Percentiles rank a stretch among this genome's conserved stretches.
phyloP scores from a whole-genome alignment of 1,140 invertebrate species.

The Pissodes strobi region DNA sequence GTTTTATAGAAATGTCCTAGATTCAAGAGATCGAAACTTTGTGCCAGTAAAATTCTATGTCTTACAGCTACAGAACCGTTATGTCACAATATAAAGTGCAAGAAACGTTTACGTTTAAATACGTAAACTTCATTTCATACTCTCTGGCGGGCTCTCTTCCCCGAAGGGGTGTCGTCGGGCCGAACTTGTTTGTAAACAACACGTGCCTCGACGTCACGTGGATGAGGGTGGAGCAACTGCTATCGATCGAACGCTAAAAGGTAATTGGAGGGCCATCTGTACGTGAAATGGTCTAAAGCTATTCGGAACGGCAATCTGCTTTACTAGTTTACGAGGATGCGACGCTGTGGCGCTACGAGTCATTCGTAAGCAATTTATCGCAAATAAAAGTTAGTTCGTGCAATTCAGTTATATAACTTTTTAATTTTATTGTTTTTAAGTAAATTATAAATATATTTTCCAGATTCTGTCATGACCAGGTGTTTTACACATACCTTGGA shows the following conservation, averaged over 20 bases:
- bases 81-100: no score
- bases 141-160: neutral
- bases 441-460: no score
- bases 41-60: no score
- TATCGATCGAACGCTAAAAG: slow-evolving; percentile 23
- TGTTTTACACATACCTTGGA: no score
- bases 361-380: neutral
- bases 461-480: no score
- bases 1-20: no score
- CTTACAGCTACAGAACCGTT: no score
- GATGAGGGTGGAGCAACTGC: slow-evolving; percentile 11
- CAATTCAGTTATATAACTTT: neutral
- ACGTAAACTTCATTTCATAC: no score
- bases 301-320: slow-evolving; percentile 13
- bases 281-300: slow-evolving; percentile 22
- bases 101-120: no score
- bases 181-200: slow-evolving; percentile 29
- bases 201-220: slow-evolving; percentile 28
- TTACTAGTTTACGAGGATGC: slow-evolving; percentile 20
- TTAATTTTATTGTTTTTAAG: no score
- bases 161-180: slow-evolving; percentile 15
- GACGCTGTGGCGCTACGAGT: slow-evolving; percentile 10
- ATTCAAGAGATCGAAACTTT: no score
- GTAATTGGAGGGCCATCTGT: slow-evolving; percentile 35
- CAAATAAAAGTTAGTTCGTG: neutral